Base-by-base conservation (phyloP, 2,797 vertebrate species). In the Tenualosa ilisha region DNA sequence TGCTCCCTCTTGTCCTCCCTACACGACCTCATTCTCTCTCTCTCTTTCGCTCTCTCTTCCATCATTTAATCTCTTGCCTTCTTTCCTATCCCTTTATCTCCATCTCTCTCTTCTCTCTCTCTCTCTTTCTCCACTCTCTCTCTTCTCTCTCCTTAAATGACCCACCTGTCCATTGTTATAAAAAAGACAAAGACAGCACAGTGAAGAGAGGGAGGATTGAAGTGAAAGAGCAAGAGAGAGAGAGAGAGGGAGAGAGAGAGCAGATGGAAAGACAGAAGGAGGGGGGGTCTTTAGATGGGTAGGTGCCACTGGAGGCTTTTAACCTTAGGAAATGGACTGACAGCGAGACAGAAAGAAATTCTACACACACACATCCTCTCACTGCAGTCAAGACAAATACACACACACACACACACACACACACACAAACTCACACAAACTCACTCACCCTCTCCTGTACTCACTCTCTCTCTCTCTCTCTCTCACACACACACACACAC, bases 281-380 rank as follows among this genome's bases (percentile, higher is more conserved):
- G 26, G 26, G 11, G 61, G 26, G 85, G 65, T 56, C 53, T 65
- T 72, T 61, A 86, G 85, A 84, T 84, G 56, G 75, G 63, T 79
- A 83, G 82, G 82, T 81, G 84, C 84, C 83, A 84, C 86, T 82
- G 40, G 83, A 83, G 53, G 88, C 86, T 88, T 87, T 87, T 88
- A 87, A 86, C 88, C 86, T 85, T 75, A 81, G 81, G 65, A 59
- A 86, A 84, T 75, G 65, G 79, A 88, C 82, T 86, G 59, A 63
- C 84, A 46, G 88, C 79, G 84, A 72, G 82, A 68, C 37, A 79
- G 65, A 49, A 11, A 53, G 49, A 12, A 72, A 40, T 72, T 37
- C 12, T 72, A 40, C 12, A 12, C 65, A 72, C 26, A 72, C 65
- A 56, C 54, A 56, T 2, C 4, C 65, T 3, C 65, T 12, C 65